A percentile compares a stretch with the other conserved stretches of the same genome.
phyloP scores from a whole-genome alignment of 2,888 invertebrate species.

The Acanthosepion lycidas region DNA sequence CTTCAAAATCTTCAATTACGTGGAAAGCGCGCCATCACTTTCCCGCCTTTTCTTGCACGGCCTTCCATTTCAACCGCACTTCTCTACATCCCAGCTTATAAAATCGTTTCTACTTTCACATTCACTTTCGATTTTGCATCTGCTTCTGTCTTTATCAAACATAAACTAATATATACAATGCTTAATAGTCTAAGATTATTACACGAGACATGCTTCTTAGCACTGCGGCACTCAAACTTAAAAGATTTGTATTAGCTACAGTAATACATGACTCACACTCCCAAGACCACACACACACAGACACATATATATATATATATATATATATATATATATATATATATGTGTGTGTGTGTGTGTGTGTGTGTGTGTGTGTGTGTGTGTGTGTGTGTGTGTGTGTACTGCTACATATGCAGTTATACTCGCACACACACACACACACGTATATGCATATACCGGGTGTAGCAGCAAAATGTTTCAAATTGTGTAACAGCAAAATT shows the following conservation, averaged over 20 bases:
- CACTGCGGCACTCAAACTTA: neutral
- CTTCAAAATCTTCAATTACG: neutral
- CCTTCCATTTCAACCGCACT: neutral
- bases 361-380: too few species aligned
- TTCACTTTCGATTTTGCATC: neutral
- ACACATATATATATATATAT: neutral
- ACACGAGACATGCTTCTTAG: neutral
- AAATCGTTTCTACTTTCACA: neutral
- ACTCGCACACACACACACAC: too few species aligned
- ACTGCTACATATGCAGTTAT: too few species aligned
- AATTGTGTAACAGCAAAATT: too few species aligned
- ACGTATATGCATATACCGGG: too few species aligned
- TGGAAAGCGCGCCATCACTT: neutral
- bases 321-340: slow-evolving; percentile 2
- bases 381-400: too few species aligned
- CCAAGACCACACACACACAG: neutral
- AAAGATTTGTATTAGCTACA: slow-evolving; percentile 33
- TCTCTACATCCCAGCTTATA: neutral
- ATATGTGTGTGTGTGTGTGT: too few species aligned
- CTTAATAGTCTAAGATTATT: neutral
- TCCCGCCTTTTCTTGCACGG: neutral
- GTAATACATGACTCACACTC: neutral
- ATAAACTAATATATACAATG: slow-evolving; percentile 6
- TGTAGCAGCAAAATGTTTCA: too few species aligned
- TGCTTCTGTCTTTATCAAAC: neutral